These are phyloP conservation scores for Eueides isabella DNA, from an alignment of 1,140 invertebrate species.

Conservation along the genomic window DNA sequence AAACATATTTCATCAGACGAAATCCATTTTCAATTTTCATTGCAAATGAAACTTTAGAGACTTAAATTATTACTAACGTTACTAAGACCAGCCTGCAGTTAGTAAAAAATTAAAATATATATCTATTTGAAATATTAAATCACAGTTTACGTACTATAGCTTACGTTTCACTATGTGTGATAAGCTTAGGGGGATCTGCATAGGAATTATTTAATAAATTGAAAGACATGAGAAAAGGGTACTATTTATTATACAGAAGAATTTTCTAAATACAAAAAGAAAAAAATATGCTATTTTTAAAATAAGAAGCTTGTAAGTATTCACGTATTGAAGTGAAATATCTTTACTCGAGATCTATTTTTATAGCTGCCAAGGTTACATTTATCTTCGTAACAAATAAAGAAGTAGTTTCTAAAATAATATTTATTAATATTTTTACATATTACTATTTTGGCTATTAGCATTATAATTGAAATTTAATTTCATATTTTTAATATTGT, in stretches of 20 bases:
- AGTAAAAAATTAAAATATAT: neutral
- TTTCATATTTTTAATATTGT: no score
- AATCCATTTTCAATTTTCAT: neutral
- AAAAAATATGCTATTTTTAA: neutral
- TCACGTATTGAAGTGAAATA: conserved; percentile 1
- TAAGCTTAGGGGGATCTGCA: neutral
- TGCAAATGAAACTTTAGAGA: neutral
- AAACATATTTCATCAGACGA: neutral
- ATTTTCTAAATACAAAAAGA: neutral
- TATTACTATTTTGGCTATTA: no score
- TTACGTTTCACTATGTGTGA: neutral
- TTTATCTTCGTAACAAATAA: neutral
- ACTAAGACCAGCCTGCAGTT: no score
- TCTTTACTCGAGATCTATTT: neutral
- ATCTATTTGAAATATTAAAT: neutral
- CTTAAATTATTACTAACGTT: neutral
- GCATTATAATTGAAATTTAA: no score
- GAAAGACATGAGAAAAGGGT: neutral
- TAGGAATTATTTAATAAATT: neutral
- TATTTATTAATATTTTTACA: neutral
- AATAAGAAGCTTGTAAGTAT: neutral
- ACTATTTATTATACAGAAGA: neutral
- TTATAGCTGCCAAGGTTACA: neutral
- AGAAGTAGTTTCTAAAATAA: neutral
- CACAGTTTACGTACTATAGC: neutral